Base-by-base conservation (phyloP, 2,113 vertebrate species). In the Poeciliopsis occidentalis region DNA sequence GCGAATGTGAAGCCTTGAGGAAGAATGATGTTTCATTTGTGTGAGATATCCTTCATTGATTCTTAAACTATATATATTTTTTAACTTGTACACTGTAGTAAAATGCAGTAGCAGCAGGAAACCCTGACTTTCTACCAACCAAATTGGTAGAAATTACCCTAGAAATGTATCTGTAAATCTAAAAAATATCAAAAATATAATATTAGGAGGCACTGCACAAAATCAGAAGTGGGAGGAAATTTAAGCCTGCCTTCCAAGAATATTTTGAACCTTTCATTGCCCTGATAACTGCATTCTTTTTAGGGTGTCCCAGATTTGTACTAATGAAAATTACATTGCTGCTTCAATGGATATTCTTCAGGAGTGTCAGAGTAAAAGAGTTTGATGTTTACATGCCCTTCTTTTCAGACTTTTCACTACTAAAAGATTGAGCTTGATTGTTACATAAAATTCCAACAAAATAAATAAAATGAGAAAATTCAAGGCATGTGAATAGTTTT, bases 21-120 rank as follows among this genome's bases (percentile, higher is more conserved):
- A 8, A 19, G 64, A 72, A 51, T 30, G 30, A 66, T 69, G 54
- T 75, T 75, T 69, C 27, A 71, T 57, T 74, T 47, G 44, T 19
- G 44, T 17, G 13, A 47, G 44, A 47, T 1, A 8, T 31, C 30
- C 8, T 63, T 2, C 27, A 63, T 31, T 63, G 61, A 63, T 63
- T 63, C 12, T 11, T 63, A 5, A 6, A 29, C 5, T 5, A 2
- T 2, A 31, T 2, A 31, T 13, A 30, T 19, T 32, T 22, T 64
- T 2, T 30, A 12, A 32, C 27, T 19, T 31, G 62, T 64, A 32
- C 13, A 19, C 30, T 64, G 30, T 30, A 22, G 17, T 64, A 24
- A 57, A n/a, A 24, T 57, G 51, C 22, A 19, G 19, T 24, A 30
- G 12, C 27, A 61, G 31, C 57, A 39, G 26, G n/a, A 32, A 10